Percentiles rank a stretch among this genome's conserved stretches.
Conservation (phyloP, 2,113 vertebrate genomes). For the Echinops telfairi region DNA sequence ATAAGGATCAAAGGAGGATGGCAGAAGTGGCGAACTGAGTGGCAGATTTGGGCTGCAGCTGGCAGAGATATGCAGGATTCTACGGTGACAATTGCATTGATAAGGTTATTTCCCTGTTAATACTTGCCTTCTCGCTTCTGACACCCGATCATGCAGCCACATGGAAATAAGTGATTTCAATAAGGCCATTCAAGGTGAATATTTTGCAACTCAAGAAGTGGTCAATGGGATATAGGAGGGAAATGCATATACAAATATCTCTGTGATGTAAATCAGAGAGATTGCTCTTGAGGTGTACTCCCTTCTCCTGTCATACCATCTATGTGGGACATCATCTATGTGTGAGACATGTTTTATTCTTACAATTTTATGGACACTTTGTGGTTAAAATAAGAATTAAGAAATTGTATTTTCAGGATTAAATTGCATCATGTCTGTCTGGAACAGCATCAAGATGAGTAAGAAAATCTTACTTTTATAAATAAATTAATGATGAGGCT, state of each 20-base stretch:
- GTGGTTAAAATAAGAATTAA: not conserved
- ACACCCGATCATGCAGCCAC: not conserved
- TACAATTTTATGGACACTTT: constrained; percentile 23
- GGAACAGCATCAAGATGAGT: not conserved
- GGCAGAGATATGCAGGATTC: constrained; percentile 3
- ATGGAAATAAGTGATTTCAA: constrained; percentile 5
- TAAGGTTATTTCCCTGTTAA: not conserved
- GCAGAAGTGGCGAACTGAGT: constrained; percentile 44
- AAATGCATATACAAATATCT: not conserved
- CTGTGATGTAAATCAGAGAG: not conserved
- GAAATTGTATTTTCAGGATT: not conserved
- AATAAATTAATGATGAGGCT: too few species aligned
- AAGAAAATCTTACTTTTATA: not conserved
- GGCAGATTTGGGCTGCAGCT: constrained; percentile 26
- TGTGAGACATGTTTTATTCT: not conserved
- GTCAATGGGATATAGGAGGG: not conserved
- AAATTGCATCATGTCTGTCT: not conserved
- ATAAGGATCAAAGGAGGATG: not conserved
- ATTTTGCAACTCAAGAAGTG: constrained; percentile 37
- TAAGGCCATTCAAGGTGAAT: constrained; percentile 14
- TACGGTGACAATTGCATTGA: constrained; percentile 46
- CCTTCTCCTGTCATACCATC: not conserved
- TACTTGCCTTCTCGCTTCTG: not conserved
- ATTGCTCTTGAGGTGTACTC: not conserved
- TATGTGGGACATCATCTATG: not conserved